phyloP scores from a whole-genome alignment of 2,888 invertebrate genomes.

The Drosophila helvetica region DNA sequence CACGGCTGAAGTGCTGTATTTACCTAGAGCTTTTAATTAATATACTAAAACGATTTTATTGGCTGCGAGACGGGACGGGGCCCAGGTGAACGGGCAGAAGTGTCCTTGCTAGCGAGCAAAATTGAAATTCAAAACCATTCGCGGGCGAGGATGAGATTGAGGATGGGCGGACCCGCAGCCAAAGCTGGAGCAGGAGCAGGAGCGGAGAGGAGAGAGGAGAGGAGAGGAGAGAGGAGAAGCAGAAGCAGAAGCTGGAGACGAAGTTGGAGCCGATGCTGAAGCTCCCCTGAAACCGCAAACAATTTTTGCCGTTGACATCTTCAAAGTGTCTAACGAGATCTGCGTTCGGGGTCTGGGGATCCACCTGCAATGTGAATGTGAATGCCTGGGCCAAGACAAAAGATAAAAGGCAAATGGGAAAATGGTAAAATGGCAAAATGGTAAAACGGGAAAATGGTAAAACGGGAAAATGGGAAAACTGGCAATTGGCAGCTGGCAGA shows the following conservation, averaged over 20 bases:
- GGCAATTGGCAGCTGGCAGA: constrained; percentile 50
- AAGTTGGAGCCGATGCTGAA: background rate
- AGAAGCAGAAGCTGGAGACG: background rate
- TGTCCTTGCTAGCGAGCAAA: constrained; percentile 25
- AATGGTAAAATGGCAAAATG: too few relatives aligned
- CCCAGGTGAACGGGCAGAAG: constrained; percentile 1
- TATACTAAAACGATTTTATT: constrained; percentile 77
- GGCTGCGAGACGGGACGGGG: constrained; percentile 27
- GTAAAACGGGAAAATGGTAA: too few relatives aligned
- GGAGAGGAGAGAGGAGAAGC: background rate
- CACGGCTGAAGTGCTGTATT: constrained; percentile 32
- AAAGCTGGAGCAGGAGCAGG: background rate
- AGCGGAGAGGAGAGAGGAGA: too few relatives aligned
- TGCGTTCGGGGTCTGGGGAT: background rate
- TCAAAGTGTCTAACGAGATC: constrained; percentile 51
- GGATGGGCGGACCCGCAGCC: background rate
- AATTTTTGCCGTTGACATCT: constrained; percentile 53
- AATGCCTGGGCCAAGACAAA: background rate
- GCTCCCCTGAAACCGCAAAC: constrained; percentile 50
- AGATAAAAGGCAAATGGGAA: constrained; percentile 10
- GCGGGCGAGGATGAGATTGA: constrained; percentile 13
- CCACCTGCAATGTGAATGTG: background rate
- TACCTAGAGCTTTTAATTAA: constrained; percentile 73
- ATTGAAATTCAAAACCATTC: constrained; percentile 54
- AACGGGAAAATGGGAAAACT: constrained; percentile 24